These are phyloP conservation scores for Oxyura jamaicensis DNA, from an alignment of 2,113 vertebrate species.

Conservation along the genomic window DNA sequence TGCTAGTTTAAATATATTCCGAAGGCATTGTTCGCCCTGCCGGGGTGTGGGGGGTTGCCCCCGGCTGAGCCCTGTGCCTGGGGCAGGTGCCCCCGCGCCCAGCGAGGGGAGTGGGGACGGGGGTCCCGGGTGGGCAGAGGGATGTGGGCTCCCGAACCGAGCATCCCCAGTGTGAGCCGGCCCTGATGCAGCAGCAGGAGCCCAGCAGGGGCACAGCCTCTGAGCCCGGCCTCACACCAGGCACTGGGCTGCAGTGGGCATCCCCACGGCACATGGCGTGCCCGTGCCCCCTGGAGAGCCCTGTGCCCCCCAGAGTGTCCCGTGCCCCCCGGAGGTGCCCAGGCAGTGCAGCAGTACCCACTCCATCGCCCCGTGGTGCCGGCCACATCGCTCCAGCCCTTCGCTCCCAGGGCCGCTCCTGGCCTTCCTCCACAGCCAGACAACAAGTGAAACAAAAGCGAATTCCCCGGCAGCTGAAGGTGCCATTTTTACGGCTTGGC, in stretches of 20 bases:
- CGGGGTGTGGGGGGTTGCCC: neutral
- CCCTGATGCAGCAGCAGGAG: neutral
- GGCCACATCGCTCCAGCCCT: neutral
- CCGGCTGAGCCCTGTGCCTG: fast-evolving
- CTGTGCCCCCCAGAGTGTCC: no score
- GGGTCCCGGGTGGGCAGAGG: neutral
- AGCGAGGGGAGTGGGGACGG: no score
- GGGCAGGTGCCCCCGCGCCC: neutral
- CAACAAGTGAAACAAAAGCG: neutral
- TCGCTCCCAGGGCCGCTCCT: neutral
- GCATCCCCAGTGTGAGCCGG: neutral
- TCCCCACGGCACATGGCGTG: fast-evolving
- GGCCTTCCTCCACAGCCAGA: slow-evolving; percentile 12
- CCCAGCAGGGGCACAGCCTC: fast-evolving
- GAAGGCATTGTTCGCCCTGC: neutral
- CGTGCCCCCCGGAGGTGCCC: neutral
- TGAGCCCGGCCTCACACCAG: neutral
- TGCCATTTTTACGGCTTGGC: slow-evolving; percentile 49
- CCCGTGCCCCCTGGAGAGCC: neutral
- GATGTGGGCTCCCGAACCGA: fast-evolving
- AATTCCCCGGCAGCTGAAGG: slow-evolving; percentile 56
- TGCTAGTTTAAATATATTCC: neutral
- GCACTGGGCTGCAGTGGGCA: neutral
- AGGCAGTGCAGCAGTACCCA: neutral
- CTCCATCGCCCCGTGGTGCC: neutral